These are phyloP conservation scores for Sorex fumeus DNA, from an alignment of 2,113 vertebrate genomes.

Conservation along the genomic window DNA sequence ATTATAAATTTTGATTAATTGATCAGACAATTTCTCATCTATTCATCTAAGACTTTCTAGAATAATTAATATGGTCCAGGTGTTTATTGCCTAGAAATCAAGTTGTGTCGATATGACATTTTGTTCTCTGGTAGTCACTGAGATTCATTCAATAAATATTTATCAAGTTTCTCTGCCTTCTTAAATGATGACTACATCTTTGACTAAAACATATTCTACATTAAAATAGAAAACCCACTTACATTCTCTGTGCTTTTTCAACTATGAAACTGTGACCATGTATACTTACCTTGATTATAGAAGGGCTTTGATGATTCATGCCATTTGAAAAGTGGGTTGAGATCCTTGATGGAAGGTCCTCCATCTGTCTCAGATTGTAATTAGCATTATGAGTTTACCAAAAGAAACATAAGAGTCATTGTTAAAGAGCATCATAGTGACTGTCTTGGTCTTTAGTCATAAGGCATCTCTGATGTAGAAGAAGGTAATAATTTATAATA, in stretches of 20 bases:
- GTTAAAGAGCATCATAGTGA: constrained; percentile 74
- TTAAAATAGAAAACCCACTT: constrained; percentile 58
- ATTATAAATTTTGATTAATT: constrained; percentile 26
- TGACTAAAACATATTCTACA: constrained; percentile 63
- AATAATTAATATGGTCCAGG: constrained; percentile 43
- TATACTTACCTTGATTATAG: constrained; percentile 70
- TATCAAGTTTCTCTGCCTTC: constrained; percentile 46
- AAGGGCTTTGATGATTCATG: constrained; percentile 78
- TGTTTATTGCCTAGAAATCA: constrained; percentile 33
- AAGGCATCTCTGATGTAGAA: constrained; percentile 78
- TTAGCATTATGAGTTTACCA: constrained; percentile 84
- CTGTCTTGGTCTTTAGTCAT: constrained; percentile 80
- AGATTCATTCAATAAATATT: constrained; percentile 37
- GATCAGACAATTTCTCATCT: constrained; percentile 2
- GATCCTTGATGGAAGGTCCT: constrained; percentile 72
- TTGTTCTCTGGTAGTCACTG: constrained; percentile 47
- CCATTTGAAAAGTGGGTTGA: constrained; percentile 72
- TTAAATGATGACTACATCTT: constrained; percentile 65
- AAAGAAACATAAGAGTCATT: constrained; percentile 82
- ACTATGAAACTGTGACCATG: constrained; percentile 68
- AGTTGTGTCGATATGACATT: constrained; percentile 27
- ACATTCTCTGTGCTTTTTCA: constrained; percentile 64
- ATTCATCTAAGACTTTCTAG: background rate
- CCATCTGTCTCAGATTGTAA: constrained; percentile 78
- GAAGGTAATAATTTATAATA: constrained; percentile 81